Base-by-base conservation (phyloP, 1,140 invertebrate species). In the Scaptomyza pallida region DNA sequence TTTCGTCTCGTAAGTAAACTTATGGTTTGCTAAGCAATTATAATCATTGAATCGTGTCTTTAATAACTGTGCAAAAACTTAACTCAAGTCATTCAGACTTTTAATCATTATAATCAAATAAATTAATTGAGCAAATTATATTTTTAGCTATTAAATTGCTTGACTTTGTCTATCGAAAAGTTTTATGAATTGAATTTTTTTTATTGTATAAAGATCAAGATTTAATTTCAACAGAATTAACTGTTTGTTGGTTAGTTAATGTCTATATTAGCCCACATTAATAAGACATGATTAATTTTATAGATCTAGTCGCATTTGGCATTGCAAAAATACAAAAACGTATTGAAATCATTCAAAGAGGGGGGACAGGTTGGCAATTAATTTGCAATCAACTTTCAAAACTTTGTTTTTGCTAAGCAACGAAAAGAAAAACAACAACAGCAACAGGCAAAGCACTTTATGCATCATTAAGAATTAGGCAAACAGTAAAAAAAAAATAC, bases 391-490 rank as follows among this genome's bases (percentile, higher is more conserved):
- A 88, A 82, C 78, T 88, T 88, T 82, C 77, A 78, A 86, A 81
- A 88, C 48, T 73, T 50, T 69, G 47, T 63, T 63, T 63, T 63
- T 71, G 64, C 69, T 55, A 75, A 69, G 71, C 69, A 45, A 40
- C 75, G 47, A 35, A 35, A 35, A 35, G 33, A 35, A 37, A 43
- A 55, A 21, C 55, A 48, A 44, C 33, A 17, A 19, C n/a, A 57
- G 40, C 40, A 21, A 52, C 64, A 52, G 67, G 56, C 63, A 26
- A 74, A 82, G 61, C 81, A 78, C 82, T 86, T 86, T 88, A 88
- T 88, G 82, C 82, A 88, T 88, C 82, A 88, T 88, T 82, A 88
- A 71, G 82, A 88, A 88, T 88, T 88, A 78, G 82, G 78, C 82
- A 88, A 88, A 85, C 81, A 73, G 71, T 47, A 59, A 26, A 26